Percentiles rank a stretch among this genome's conserved stretches.
These are phyloP conservation scores for Drosophila fungiperda DNA, from an alignment of 2,888 invertebrate genomes.

Conservation along the genomic window DNA sequence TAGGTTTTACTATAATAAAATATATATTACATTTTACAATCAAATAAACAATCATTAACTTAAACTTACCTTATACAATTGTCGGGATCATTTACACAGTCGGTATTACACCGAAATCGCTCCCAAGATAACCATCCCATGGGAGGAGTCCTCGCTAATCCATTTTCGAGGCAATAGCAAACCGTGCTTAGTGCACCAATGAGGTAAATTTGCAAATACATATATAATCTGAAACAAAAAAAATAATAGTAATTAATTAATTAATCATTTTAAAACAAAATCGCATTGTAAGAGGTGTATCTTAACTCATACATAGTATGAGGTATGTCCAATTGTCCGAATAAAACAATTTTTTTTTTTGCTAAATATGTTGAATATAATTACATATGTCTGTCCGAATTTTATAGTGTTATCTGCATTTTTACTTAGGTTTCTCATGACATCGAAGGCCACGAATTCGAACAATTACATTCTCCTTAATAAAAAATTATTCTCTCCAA, in stretches of 20 bases:
- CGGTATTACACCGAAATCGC: constrained; percentile 87
- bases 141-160: constrained; percentile 88
- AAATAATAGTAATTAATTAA: too few species aligned
- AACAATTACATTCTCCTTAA: too few species aligned
- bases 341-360: too few species aligned
- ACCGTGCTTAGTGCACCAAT: constrained; percentile 31
- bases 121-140: constrained; percentile 91
- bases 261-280: background rate
- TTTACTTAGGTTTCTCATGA: background rate
- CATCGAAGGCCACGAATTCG: background rate
- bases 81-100: constrained; percentile 87
- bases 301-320: too few species aligned
- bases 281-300: too few species aligned
- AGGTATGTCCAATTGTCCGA: too few species aligned
- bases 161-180: constrained; percentile 86
- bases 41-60: background rate
- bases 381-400: background rate
- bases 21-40: background rate
- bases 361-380: too few species aligned
- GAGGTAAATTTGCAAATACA: constrained; percentile 33
- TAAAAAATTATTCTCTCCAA: background rate
- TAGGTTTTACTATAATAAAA: background rate
- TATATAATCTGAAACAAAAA: constrained; percentile 25
- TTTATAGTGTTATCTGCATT: background rate
- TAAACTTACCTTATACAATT: constrained; percentile 87